Percentiles rank a stretch among this genome's conserved stretches.
Evolutionary conservation across 2,888 invertebrate species (phyloP).

Genomic region (Agrotis puta): DNA sequence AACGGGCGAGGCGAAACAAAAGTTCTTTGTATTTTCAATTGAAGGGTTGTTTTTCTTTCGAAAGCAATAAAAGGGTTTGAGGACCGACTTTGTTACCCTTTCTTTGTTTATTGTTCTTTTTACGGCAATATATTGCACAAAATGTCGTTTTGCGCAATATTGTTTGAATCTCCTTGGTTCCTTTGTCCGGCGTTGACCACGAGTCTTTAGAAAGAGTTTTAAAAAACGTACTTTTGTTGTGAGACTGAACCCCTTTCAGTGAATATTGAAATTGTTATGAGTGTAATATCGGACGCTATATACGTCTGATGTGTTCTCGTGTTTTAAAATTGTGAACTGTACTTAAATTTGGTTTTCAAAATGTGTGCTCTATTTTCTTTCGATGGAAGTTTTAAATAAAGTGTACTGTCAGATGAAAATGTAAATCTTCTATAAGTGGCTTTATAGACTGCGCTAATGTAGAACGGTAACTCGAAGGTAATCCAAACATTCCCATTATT

Average conservation of each 20-base stretch:
- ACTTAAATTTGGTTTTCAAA: constrained; percentile 15
- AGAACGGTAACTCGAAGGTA: background rate
- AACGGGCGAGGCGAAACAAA: constrained; percentile 82
- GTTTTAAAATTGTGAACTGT: constrained; percentile 37
- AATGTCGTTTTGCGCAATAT: constrained; percentile 78
- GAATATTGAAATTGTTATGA: constrained; percentile 40
- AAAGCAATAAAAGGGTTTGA: constrained; percentile 86
- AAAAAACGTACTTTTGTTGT: constrained; percentile 44
- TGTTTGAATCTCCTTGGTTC: constrained; percentile 70
- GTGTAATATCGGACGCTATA: constrained; percentile 48
- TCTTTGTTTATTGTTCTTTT: constrained; percentile 82
- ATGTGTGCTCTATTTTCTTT: background rate
- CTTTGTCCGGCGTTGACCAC: constrained; percentile 64
- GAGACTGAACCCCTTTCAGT: constrained; percentile 46
- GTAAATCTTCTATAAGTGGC: background rate
- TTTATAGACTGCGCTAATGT: background rate
- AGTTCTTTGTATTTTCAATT: constrained; percentile 80
- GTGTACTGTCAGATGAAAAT: background rate
- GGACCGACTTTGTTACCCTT: constrained; percentile 85
- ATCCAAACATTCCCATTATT: background rate
- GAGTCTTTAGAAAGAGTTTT: constrained; percentile 28
- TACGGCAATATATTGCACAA: constrained; percentile 82
- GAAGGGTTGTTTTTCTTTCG: constrained; percentile 88
- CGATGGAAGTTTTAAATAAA: background rate
- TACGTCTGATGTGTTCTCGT: constrained; percentile 40